Base-by-base conservation (phyloP, 2,113 vertebrate genomes). In the Columba livia region DNA sequence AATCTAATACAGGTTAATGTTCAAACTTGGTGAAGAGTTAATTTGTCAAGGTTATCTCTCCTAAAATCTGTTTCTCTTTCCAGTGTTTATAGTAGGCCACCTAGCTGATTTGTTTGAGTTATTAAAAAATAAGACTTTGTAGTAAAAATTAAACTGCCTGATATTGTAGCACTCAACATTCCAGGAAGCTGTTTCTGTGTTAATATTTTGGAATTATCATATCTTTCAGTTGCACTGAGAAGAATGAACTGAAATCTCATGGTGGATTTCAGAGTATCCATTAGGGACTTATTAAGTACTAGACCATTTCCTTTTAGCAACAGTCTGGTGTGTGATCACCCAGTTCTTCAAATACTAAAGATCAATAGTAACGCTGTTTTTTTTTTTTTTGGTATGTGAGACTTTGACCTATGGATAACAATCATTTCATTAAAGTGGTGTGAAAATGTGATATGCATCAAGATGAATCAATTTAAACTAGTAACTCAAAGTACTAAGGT, bases 1-100 rank as follows among this genome's bases (percentile, higher is more conserved):
- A 50, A 66, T 50, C 2, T 40, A 28, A 15, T 32, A 9, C 3
- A 15, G 3, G 1, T 24, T 28, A 79, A 25, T 40, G 44, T n/a
- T 66, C 0, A 0, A 66, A 65, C 4, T 53, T 56, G 23, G 7
- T 12, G n/a, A 57, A 40, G 19, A n/a, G 15, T 36, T 50, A 8
- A n/a, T 61, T 79, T 53, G 4, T n/a, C 28, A 61, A 44, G 3
- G 3, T 64, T 66, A n/a, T 3, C 9, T 79, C 5, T 51, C 65
- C 15, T 40, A 66, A 86, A 70, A 50, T 12, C 15, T 21, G 1
- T 79, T 79, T 82, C 4, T 3, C 4, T 3, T 48, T 50, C 9
- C 17, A 13, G 1, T 42, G 9, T 66, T 66, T 67, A 18, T 3
- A 21, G 19, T n/a, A 38, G 2, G 9, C 5, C 10, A 54, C 11